Conservation (phyloP, 2,797 vertebrate genomes). For the Enteromius fasciolatus region DNA sequence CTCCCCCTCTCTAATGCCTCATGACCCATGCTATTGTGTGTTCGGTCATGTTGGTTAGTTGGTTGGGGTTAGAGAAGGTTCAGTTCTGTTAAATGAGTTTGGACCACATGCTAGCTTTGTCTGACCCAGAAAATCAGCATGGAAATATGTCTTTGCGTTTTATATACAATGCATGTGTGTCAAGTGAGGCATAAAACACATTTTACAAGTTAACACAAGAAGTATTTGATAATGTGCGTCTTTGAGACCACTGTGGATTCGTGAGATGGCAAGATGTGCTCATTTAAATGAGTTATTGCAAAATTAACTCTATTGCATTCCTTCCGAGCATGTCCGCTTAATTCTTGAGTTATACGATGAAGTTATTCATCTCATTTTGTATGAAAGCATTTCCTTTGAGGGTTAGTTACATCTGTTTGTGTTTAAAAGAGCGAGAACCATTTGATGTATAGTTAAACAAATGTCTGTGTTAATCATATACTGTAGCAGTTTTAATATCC, state of each 20-base stretch:
- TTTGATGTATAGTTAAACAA: constrained; percentile 15
- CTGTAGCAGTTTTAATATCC: background rate
- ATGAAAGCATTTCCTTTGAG: constrained; percentile 31
- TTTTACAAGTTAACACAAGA: background rate
- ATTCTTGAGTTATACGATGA: constrained; percentile 38
- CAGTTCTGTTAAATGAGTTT: constrained; percentile 7
- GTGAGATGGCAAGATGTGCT: background rate
- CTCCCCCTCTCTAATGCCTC: constrained; percentile 36
- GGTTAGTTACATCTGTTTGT: constrained; percentile 32
- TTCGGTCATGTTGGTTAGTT: constrained; percentile 29
- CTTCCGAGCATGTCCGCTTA: constrained; percentile 10
- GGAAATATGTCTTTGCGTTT: background rate
- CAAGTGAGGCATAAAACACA: background rate
- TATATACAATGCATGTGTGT: background rate
- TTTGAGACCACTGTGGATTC: background rate
- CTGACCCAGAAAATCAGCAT: background rate
- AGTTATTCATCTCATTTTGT: constrained; percentile 40
- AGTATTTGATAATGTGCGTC: background rate
- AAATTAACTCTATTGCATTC: constrained; percentile 30
- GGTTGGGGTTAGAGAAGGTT: constrained; percentile 35
- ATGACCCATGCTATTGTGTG: constrained; percentile 63
- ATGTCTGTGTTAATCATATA: background rate
- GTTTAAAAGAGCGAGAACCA: constrained; percentile 5
- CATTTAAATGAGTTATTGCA: constrained; percentile 30
- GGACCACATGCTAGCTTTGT: background rate